These are phyloP conservation scores for Caenorhabditis sinica DNA, from an alignment of 2,888 invertebrate species.

Conservation along the genomic window DNA sequence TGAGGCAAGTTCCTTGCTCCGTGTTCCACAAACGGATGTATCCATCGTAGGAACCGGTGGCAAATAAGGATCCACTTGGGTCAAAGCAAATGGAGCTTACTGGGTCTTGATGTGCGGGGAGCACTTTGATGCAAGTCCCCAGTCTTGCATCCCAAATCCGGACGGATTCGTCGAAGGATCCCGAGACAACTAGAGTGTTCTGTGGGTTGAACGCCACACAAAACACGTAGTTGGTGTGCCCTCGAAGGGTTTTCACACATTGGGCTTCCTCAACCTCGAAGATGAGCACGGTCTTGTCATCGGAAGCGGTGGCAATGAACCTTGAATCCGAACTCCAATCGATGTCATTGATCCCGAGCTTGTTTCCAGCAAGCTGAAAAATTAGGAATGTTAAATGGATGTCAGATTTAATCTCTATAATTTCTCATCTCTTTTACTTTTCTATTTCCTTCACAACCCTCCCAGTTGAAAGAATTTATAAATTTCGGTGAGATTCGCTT, in stretches of 20 bases:
- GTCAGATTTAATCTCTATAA: too few relatives aligned
- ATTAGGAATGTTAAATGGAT: too few relatives aligned
- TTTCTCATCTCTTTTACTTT: too few relatives aligned
- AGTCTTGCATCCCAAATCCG: slow-evolving; percentile 98
- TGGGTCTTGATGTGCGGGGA: slow-evolving; percentile 99
- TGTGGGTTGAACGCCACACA: slow-evolving; percentile 99
- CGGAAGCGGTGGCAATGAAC: slow-evolving; percentile 93
- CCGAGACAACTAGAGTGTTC: slow-evolving; percentile 97
- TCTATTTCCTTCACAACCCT: too few relatives aligned
- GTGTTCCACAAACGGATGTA: slow-evolving; percentile 99
- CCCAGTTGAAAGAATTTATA: too few relatives aligned
- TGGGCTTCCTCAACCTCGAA: slow-evolving; percentile 88
- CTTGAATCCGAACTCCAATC: slow-evolving; percentile 98
- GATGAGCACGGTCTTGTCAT: slow-evolving; percentile 92
- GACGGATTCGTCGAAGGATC: slow-evolving; percentile 99
- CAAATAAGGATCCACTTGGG: slow-evolving; percentile 96
- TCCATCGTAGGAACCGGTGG: slow-evolving; percentile 98
- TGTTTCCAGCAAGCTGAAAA: slow-evolving; percentile 92
- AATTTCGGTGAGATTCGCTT: too few relatives aligned
- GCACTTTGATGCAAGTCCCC: slow-evolving; percentile 96
- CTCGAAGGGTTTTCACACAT: slow-evolving; percentile 97
- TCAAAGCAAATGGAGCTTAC: slow-evolving; percentile 91
- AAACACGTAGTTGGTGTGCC: slow-evolving; percentile 99
- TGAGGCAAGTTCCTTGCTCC: slow-evolving; percentile 97
- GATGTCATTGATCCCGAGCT: slow-evolving; percentile 98